These are phyloP conservation scores for Psittacula derbiana DNA, from an alignment of 2,797 vertebrate genomes.

Conservation along the genomic window DNA sequence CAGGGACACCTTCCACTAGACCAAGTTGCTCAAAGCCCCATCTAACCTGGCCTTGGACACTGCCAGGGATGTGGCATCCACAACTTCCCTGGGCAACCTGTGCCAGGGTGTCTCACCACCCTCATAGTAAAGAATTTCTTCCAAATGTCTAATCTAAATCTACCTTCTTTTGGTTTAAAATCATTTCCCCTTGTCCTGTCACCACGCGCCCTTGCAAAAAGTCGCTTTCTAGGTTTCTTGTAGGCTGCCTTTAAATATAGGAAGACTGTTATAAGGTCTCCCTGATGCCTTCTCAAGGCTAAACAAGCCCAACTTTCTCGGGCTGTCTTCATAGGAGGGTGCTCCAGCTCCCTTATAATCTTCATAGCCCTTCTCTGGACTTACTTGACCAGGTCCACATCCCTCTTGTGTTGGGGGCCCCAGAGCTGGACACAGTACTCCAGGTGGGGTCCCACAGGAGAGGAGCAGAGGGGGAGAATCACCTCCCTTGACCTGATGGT, in stretches of 20 bases:
- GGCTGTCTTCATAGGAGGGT: not conserved
- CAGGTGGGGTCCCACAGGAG: not conserved
- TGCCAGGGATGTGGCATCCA: not conserved
- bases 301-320: not conserved
- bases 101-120: not conserved
- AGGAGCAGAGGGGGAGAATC: not conserved
- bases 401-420: not conserved
- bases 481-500: not conserved
- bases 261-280: not conserved
- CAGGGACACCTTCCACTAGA: not conserved
- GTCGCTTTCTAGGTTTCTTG: not conserved
- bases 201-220: not conserved
- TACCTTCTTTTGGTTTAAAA: not conserved
- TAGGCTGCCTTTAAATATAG: not conserved
- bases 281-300: not conserved
- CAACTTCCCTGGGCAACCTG: not conserved
- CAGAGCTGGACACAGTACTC: not conserved
- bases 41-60: not conserved
- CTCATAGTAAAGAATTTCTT: not conserved
- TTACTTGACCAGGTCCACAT: not conserved
- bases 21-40: not conserved
- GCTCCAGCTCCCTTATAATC: not conserved
- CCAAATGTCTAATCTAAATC: not conserved
- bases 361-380: not conserved
- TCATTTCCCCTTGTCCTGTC: not conserved